These are phyloP conservation scores for Tineola bisselliella DNA, from an alignment of 2,888 invertebrate genomes.

Conservation along the genomic window DNA sequence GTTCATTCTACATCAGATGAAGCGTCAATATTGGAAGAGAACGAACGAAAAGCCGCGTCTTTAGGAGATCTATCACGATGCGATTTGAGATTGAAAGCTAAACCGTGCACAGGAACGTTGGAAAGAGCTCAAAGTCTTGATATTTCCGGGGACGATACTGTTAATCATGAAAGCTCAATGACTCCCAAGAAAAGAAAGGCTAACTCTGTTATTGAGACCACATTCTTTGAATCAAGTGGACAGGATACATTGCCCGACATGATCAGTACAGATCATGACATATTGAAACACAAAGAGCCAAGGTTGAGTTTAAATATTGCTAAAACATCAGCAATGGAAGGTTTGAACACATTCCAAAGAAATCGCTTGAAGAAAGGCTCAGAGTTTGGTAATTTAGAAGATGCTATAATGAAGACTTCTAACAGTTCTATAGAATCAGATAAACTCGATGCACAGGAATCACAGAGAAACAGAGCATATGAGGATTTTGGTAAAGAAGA, in stretches of 20 bases:
- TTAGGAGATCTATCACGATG: constrained; percentile 82
- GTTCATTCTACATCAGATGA: constrained; percentile 51
- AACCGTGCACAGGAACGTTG: constrained; percentile 67
- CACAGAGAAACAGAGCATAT: background rate
- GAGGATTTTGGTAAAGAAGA: constrained; percentile 24
- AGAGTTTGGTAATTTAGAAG: constrained; percentile 80
- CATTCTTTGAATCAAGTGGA: constrained; percentile 50
- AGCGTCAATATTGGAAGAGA: constrained; percentile 63
- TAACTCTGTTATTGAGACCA: constrained; percentile 61
- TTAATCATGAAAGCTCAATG: constrained; percentile 48
- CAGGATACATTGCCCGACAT: constrained; percentile 56
- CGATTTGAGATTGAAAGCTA: constrained; percentile 48
- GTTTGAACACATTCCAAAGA: constrained; percentile 73
- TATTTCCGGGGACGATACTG: constrained; percentile 69
- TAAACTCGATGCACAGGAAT: constrained; percentile 18
- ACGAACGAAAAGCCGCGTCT: constrained; percentile 79
- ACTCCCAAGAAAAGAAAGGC: constrained; percentile 75
- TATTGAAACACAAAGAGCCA: constrained; percentile 65
- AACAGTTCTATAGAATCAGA: constrained; percentile 57
- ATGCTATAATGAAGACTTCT: constrained; percentile 73
- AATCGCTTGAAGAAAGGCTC: constrained; percentile 77
- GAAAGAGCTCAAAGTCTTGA: constrained; percentile 85
- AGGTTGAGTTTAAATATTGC: constrained; percentile 62
- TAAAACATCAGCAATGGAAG: constrained; percentile 69
- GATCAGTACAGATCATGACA: constrained; percentile 44